Base-by-base conservation (phyloP, 2,888 invertebrate species). In the Acleris literana region DNA sequence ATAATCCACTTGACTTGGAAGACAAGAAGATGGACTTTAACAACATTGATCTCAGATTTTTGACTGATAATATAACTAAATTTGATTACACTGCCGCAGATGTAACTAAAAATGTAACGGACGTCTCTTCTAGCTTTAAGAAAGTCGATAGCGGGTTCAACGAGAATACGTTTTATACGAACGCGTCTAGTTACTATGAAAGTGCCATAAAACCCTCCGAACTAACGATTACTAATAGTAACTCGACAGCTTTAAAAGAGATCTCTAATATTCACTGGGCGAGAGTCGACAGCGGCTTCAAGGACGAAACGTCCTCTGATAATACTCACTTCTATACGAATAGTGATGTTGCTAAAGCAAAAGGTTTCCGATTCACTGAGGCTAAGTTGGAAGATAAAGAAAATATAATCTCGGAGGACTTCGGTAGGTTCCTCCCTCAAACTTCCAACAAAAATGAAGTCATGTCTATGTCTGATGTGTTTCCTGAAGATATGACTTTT, bases 191-290 rank as follows among this genome's bases (percentile, higher is more conserved):
- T 82, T 91, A 91, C 71, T 92, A 92, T 65, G 90, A 91, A 77
- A 90, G 92, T 86, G 90, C 91, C 84, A 92, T 92, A 87, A 91
- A 90, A 78, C 90, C 90, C 44, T 91, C 91, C n/a, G 92, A 91
- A 75, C 72, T 92, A 70, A 92, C 91, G 25, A 84, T 90, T 53
- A 88, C 89, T 29, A 80, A 74, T 67, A 77, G 71, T 69, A 78
- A 72, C 63, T 85, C 85, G 70, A 82, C 79, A 68, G 88, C 80
- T 20, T 78, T 91, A 66, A 90, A 86, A 74, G 91, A 91, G 74
- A 87, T 89, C 69, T 90, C 92, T n/a, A 92, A 91, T 70, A 78
- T 86, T 16, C 83, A 87, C 72, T 93, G 93, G 92, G 87, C 88
- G 86, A 83, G 92, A 73, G 83, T 87, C 7, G 93, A 93, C 71